Evolutionary conservation across 2,888 invertebrate genomes (phyloP).

Genomic region (Stenodera caucasica): DNA sequence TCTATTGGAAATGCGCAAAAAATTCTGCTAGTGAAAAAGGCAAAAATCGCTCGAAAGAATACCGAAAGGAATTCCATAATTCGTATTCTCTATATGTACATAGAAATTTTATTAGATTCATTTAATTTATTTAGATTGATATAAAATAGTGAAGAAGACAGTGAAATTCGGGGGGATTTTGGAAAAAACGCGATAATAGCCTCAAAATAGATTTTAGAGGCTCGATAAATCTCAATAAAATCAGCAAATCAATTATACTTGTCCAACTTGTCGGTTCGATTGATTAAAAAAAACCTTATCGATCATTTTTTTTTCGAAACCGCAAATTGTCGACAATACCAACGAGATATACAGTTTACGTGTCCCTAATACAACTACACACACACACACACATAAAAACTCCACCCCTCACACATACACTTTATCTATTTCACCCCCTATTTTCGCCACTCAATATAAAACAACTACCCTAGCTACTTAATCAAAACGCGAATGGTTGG

Average conservation of each 20-base stretch:
- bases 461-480: slow-evolving; percentile 27
- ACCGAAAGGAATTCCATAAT: neutral
- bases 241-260: slow-evolving; percentile 37
- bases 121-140: no score
- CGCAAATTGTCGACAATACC: neutral
- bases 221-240: slow-evolving; percentile 4
- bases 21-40: neutral
- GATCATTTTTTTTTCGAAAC: slow-evolving; percentile 27
- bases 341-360: neutral
- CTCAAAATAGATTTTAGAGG: neutral
- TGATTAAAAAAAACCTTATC: slow-evolving; percentile 36
- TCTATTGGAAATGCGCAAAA: neutral
- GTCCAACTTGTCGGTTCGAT: slow-evolving; percentile 34
- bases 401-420: neutral
- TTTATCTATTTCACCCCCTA: neutral
- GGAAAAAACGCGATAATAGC: neutral
- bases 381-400: neutral
- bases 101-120: no score
- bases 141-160: no score
- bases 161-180: no score
- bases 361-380: neutral
- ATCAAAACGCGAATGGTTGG: slow-evolving; percentile 34
- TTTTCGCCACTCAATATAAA: slow-evolving; percentile 6
- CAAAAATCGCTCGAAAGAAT: neutral
- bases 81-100: no score